These are phyloP conservation scores for Falco columbarius DNA, from an alignment of 2,797 vertebrate species.

Conservation along the genomic window DNA sequence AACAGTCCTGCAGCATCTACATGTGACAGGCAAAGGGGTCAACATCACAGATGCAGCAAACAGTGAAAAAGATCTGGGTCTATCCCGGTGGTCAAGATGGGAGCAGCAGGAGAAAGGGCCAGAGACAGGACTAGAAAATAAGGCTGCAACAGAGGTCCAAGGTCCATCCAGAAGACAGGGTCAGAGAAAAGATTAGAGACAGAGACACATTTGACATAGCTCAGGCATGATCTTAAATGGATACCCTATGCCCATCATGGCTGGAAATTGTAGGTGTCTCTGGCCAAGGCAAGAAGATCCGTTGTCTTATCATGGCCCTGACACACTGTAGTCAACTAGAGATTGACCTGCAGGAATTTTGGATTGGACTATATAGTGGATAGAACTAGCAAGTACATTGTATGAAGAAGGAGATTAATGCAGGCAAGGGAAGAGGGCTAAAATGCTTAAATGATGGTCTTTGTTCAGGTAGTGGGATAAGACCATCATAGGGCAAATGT, in stretches of 20 bases:
- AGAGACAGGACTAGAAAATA: neutral
- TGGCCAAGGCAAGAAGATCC: neutral
- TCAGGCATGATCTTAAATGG: neutral
- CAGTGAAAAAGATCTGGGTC: neutral
- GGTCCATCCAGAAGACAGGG: neutral
- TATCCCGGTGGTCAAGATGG: accelerated
- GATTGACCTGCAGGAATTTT: neutral
- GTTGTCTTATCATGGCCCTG: neutral
- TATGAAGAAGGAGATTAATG: neutral
- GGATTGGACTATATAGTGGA: neutral
- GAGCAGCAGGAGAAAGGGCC: neutral
- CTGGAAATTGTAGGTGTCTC: neutral
- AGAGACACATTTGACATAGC: accelerated
- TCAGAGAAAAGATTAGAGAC: neutral
- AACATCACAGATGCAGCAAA: neutral
- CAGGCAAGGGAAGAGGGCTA: neutral
- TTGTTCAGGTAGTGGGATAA: neutral
- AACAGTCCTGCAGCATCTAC: neutral
- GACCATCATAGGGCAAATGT: neutral
- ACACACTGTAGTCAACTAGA: neutral
- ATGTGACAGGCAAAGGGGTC: neutral
- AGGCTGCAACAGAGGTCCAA: neutral
- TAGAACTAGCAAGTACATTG: neutral
- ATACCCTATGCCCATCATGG: neutral
- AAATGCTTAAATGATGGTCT: neutral